phyloP scores from a whole-genome alignment of 2,797 vertebrate genomes.

The Rhinatrema bivittatum region DNA sequence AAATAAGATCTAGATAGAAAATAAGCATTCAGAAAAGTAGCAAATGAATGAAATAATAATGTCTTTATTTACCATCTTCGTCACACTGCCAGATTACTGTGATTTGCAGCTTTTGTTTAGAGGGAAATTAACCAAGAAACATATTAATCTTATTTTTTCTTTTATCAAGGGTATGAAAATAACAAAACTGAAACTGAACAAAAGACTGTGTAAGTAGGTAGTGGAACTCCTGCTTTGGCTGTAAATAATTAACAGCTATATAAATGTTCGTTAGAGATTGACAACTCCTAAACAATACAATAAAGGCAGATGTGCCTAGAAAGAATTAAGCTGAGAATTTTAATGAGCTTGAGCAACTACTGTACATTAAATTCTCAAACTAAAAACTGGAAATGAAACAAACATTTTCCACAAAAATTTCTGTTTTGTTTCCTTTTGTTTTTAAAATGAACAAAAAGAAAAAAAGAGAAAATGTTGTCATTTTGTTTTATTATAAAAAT shows the following conservation, averaged over 20 bases:
- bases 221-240: background rate
- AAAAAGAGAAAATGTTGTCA: too few species aligned
- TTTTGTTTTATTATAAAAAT: too few species aligned
- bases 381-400: too few species aligned
- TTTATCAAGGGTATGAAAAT: too few species aligned
- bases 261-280: conserved; percentile 18
- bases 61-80: conserved; percentile 3
- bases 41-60: background rate
- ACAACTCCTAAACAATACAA: conserved; percentile 9
- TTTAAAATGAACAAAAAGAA: too few species aligned
- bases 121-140: conserved; percentile 6
- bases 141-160: conserved; percentile 3
- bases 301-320: conserved; percentile 4
- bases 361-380: conserved; percentile 21
- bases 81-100: background rate
- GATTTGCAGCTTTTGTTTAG: conserved; percentile 1
- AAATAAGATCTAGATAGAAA: too few species aligned
- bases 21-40: too few species aligned
- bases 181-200: conserved; percentile 9
- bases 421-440: too few species aligned
- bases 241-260: conserved; percentile 23
- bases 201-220: conserved; percentile 6
- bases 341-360: conserved; percentile 23
- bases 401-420: too few species aligned
- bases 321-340: conserved; percentile 10